Conservation (phyloP, 2,797 vertebrate species). For the Tapera naevia region DNA sequence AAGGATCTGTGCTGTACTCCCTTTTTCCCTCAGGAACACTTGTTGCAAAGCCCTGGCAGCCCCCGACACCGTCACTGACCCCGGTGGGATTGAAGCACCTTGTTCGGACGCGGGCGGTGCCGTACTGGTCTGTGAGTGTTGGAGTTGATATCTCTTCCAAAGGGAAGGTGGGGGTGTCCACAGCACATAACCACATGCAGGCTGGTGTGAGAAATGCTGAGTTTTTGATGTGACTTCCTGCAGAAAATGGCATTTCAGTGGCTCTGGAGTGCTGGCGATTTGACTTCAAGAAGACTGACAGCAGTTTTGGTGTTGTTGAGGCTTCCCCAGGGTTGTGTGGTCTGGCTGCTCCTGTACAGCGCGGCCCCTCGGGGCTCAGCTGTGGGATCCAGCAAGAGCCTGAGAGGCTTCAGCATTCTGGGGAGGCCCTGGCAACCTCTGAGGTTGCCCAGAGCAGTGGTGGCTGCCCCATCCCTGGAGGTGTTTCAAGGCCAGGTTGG, state of each 20-base stretch:
- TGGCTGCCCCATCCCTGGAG: too few relatives aligned
- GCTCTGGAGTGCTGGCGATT: fast-evolving
- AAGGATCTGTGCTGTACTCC: not conserved
- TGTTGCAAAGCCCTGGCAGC: not conserved
- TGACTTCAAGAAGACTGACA: not conserved
- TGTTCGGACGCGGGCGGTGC: fast-evolving
- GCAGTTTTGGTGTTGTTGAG: not conserved
- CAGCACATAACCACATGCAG: not conserved
- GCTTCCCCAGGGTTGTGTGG: not conserved
- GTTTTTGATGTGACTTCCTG: not conserved
- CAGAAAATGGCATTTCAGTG: not conserved
- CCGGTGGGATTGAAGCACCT: fast-evolving
- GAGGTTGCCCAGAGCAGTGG: too few relatives aligned
- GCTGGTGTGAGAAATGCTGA: not conserved
- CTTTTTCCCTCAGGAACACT: not conserved
- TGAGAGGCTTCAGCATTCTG: not conserved
- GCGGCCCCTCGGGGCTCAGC: not conserved
- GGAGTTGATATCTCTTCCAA: not conserved
- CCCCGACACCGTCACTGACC: fast-evolving
- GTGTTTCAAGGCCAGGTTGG: too few relatives aligned
- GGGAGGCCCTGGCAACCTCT: too few relatives aligned
- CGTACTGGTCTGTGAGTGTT: not conserved
- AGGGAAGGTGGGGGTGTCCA: not conserved
- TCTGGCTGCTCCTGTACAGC: not conserved
- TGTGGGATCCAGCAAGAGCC: not conserved